These are phyloP conservation scores for Quadroppia sp. DNA, from an alignment of 2,888 invertebrate species.

Conservation along the genomic window DNA sequence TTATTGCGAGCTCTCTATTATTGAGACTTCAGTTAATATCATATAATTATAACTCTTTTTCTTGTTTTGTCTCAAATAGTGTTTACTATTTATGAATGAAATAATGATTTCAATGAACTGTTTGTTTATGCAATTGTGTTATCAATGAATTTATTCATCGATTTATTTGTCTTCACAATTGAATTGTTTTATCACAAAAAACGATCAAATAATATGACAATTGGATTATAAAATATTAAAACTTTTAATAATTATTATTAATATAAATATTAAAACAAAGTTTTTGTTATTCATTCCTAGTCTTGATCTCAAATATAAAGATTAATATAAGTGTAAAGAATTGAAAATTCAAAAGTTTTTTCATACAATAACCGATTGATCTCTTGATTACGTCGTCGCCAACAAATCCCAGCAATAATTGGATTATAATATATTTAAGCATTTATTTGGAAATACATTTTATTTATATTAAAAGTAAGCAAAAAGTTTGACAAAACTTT, in stretches of 20 bases:
- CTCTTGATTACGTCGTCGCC: slow-evolving; percentile 13
- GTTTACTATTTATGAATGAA: neutral
- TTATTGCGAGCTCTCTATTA: neutral
- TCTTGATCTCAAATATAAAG: slow-evolving; percentile 32
- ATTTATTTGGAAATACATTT: neutral
- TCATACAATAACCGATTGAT: slow-evolving; percentile 23
- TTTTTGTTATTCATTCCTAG: slow-evolving; percentile 34
- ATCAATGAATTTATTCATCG: neutral
- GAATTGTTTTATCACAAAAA: neutral
- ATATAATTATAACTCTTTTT: slow-evolving; percentile 12
- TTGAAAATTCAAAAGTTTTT: neutral
- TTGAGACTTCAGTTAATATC: neutral
- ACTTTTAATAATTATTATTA: neutral
- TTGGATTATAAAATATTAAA: slow-evolving; percentile 17
- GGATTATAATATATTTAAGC: slow-evolving; percentile 5
- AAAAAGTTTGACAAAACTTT: neutral
- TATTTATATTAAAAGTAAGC: neutral
- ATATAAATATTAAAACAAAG: neutral
- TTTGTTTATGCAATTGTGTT: neutral
- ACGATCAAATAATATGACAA: neutral
- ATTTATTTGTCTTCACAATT: neutral
- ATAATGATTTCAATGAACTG: neutral
- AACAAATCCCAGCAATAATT: slow-evolving; percentile 10
- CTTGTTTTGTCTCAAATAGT: neutral
- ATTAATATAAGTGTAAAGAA: neutral